A percentile compares a stretch with the other conserved stretches of the same genome.
These are phyloP conservation scores for Cacatua alba DNA, from an alignment of 2,113 vertebrate genomes.

Conservation along the genomic window DNA sequence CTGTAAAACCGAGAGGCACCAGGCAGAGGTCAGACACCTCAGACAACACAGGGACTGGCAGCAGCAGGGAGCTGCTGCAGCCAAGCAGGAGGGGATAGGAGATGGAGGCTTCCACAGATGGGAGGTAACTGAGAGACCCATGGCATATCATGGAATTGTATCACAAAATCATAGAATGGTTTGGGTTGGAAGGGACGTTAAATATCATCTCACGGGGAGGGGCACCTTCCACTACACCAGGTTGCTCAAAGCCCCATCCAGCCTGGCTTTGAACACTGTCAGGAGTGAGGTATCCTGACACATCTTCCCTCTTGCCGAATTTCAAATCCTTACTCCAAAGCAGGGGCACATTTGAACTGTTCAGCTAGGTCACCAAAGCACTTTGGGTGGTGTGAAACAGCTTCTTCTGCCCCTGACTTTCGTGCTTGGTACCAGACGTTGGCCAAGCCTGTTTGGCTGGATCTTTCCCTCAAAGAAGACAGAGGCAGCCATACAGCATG, in stretches of 20 bases:
- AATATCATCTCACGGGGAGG: not conserved
- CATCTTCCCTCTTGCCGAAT: not conserved
- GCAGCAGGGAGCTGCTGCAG: not conserved
- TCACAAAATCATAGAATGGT: not conserved
- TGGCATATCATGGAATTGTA: not conserved
- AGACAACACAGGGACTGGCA: not conserved
- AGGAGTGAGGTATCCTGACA: not conserved
- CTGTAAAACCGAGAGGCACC: not conserved
- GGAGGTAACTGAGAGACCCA: not conserved
- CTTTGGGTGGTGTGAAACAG: accelerated
- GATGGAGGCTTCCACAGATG: accelerated
- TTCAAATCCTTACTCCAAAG: not conserved
- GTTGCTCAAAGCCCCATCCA: not conserved
- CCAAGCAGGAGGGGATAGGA: not conserved
- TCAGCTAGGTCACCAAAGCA: not conserved
- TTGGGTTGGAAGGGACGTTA: not conserved
- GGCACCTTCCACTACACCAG: not conserved
- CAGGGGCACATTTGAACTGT: not conserved
- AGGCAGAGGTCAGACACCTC: not conserved
- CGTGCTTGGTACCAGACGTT: not conserved
- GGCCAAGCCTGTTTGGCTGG: not conserved
- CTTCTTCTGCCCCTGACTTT: not conserved
- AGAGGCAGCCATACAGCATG: not conserved
- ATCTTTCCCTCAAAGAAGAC: not conserved
- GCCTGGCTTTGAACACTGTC: not conserved